Conservation (phyloP, 1,140 invertebrate genomes). For the Caerostris darwini region DNA sequence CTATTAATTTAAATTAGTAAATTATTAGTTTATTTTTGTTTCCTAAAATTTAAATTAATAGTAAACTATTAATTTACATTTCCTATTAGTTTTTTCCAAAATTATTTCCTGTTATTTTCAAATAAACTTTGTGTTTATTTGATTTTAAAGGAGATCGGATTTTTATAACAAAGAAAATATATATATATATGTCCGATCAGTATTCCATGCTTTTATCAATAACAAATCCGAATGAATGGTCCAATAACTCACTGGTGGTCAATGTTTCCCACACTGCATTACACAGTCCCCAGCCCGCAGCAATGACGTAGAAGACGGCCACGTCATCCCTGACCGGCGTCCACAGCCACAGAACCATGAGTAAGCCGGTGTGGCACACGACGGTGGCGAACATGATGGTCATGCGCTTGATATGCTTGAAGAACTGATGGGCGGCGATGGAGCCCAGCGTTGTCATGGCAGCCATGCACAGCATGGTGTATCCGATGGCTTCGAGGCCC, state of each 20-base stretch:
- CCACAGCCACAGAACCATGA: constrained; percentile 82
- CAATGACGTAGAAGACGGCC: constrained; percentile 83
- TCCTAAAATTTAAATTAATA: no score
- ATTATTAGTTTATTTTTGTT: no score
- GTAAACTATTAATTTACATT: no score
- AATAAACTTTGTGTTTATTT: no score
- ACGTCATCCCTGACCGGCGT: constrained; percentile 81
- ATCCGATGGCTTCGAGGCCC: constrained; percentile 82
- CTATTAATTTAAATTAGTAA: no score
- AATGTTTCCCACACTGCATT: constrained; percentile 83
- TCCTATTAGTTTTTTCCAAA: no score
- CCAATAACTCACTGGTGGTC: constrained; percentile 82
- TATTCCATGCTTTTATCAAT: neutral
- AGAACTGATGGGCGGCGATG: constrained; percentile 81
- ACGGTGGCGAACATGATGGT: constrained; percentile 81
- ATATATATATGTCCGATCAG: no score
- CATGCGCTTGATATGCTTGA: constrained; percentile 81
- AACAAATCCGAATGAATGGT: neutral
- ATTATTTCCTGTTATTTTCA: no score
- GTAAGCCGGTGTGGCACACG: constrained; percentile 82
- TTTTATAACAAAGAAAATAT: no score
- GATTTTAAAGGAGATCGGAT: no score
- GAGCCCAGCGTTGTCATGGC: constrained; percentile 81
- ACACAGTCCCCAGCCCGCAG: constrained; percentile 82
- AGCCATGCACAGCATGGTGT: constrained; percentile 82